Percentiles rank a stretch among this genome's conserved stretches.
Evolutionary conservation across 2,113 vertebrate genomes (phyloP).

Genomic region (Meleagris gallopavo): DNA sequence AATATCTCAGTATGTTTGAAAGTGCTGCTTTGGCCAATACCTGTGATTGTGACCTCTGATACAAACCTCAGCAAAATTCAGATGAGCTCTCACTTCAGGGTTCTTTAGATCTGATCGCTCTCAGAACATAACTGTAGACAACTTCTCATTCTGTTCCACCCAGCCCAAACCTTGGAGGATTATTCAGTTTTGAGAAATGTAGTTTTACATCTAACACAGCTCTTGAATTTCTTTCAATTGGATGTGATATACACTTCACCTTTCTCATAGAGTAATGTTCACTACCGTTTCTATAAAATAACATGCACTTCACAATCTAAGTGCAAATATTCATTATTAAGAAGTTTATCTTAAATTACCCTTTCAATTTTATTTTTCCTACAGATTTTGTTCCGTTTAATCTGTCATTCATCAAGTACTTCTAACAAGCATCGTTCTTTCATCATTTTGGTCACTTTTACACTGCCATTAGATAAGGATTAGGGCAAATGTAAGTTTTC

Average conservation of each 20-base stretch:
- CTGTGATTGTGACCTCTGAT: neutral
- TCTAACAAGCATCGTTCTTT: neutral
- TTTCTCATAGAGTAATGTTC: neutral
- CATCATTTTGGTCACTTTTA: neutral
- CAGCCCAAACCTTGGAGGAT: neutral
- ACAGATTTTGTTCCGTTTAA: neutral
- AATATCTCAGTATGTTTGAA: neutral
- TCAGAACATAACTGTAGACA: neutral
- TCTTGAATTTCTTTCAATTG: neutral
- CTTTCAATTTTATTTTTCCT: neutral
- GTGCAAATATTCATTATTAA: neutral
- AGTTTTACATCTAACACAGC: neutral
- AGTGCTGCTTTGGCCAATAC: neutral
- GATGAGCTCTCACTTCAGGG: neutral
- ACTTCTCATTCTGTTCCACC: neutral
- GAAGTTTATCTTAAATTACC: neutral
- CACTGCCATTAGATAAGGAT: neutral
- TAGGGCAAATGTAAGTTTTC: neutral
- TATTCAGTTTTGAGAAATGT: neutral
- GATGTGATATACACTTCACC: neutral
- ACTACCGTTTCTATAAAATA: neutral
- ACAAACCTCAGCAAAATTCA: neutral
- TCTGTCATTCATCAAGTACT: neutral
- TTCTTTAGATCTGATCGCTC: neutral
- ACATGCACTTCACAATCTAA: neutral